Conservation (phyloP, 2,797 vertebrate species). For the Acanthis flammea region DNA sequence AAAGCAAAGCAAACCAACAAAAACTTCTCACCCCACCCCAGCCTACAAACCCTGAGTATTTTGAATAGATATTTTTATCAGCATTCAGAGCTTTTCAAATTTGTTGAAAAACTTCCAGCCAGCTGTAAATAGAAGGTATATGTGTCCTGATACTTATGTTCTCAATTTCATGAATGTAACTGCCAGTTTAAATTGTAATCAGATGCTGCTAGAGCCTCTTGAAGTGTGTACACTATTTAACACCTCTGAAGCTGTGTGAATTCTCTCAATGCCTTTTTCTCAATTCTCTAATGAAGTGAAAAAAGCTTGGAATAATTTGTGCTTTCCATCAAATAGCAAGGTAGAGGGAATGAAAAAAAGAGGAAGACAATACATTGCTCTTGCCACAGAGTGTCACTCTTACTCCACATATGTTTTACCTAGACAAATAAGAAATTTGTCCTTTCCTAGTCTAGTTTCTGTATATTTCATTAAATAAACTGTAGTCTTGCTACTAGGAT, state of each 20-base stretch:
- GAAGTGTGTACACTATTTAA: conserved; percentile 24
- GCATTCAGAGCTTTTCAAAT: neutral
- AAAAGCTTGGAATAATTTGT: neutral
- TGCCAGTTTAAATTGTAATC: conserved; percentile 42
- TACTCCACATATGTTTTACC: neutral
- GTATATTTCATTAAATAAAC: neutral
- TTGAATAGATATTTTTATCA: neutral
- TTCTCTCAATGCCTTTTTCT: neutral
- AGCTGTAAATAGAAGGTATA: neutral
- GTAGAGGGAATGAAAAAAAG: neutral
- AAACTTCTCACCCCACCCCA: neutral
- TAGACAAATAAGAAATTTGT: neutral
- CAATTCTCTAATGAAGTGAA: neutral
- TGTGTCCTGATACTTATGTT: neutral
- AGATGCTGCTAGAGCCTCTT: conserved; percentile 23
- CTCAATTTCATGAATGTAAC: conserved; percentile 36
- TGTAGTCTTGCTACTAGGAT: neutral
- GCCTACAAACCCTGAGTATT: neutral
- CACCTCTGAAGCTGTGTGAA: conserved; percentile 19
- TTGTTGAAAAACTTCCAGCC: conserved; percentile 19
- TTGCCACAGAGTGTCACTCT: conserved; percentile 70
- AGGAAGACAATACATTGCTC: neutral
- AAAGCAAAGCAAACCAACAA: neutral
- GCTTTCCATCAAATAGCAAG: neutral
- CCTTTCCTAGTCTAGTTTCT: neutral